These are phyloP conservation scores for Beris morrisii DNA, from an alignment of 2,888 invertebrate species.

Conservation along the genomic window DNA sequence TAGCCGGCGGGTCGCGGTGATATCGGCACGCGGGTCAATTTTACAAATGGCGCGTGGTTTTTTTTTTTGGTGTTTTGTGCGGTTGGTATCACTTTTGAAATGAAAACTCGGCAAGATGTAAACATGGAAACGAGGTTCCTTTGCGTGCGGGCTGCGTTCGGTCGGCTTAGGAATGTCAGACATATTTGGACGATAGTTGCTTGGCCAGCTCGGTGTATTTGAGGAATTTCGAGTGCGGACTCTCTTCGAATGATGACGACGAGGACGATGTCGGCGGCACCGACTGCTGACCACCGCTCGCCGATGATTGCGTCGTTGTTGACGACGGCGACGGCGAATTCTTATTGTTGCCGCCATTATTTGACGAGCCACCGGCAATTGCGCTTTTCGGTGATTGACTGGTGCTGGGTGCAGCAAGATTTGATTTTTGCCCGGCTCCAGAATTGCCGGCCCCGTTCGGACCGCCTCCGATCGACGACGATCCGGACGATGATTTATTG, in stretches of 20 bases:
- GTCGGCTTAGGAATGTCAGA: slow-evolving; percentile 62
- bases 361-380: slow-evolving; percentile 31
- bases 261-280: slow-evolving; percentile 33
- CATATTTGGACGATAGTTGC: slow-evolving; percentile 96
- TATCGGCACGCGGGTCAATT: slow-evolving; percentile 2
- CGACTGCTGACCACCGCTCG: slow-evolving; percentile 5
- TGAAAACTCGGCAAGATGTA: not conserved
- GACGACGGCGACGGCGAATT: not conserved
- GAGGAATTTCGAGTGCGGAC: slow-evolving; percentile 95
- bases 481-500: slow-evolving; percentile 53
- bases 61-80: slow-evolving; percentile 1
- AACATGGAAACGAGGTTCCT: not conserved
- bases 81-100: slow-evolving; percentile 3
- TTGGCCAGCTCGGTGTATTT: slow-evolving; percentile 98
- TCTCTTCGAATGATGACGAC: slow-evolving; percentile 67
- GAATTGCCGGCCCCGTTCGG: slow-evolving; percentile 34
- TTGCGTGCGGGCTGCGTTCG: not conserved
- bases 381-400: slow-evolving; percentile 39
- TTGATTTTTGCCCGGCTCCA: slow-evolving; percentile 17
- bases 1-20: not conserved
- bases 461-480: slow-evolving; percentile 36
- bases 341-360: slow-evolving; percentile 8
- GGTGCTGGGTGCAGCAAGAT: slow-evolving; percentile 23
- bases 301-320: too few relatives aligned
- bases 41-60: slow-evolving; percentile 35